Evolutionary conservation across 2,113 vertebrate species (phyloP), one percentile per base, ranked within the genome.

Genomic region (Pluvianellus socialis): DNA sequence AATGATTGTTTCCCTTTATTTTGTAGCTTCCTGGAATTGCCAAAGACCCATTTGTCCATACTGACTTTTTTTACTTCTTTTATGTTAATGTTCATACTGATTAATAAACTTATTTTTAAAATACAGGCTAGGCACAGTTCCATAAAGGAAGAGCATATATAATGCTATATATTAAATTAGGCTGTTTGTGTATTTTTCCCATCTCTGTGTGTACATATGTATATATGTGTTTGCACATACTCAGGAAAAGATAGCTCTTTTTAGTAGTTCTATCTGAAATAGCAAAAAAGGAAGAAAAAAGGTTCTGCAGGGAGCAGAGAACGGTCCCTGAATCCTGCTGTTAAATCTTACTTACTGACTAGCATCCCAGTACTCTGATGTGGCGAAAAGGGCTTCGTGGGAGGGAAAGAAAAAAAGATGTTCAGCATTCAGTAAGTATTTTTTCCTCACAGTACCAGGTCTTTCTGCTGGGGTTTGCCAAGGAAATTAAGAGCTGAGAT

Each of bases 1-100:
- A 86, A 83, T 38, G 22, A 50, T 38, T 86, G 47, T 81, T 96
- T 83, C 86, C 50, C 79, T 82, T 84, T 89, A 86, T 95, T 94
- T 81, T 68, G 26, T 38, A 61, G 53, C 63, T 97, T 93, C 76
- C 88, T 0, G 10, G 73, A 96, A 94, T 45, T 91, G 47, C 73
- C 10, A 93, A 89, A 33, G 68, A n/a, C 14, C 32, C 44, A 74
- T 77, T 88, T 83, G 47, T 83, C 72, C 45, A 30, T 19, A 62
- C 17, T 44, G 72, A 24, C 7, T 73, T 85, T 56, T 56, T 90
- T 4, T 2, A 56, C 4, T 16, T 84, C 50, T 86, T 28, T n/a
- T 5, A 56, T 86, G 66, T 72, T 49, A 75, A 20, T 79, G 33
- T 81, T 84, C 33, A 26, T 47, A 20, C 11, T 49, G 76, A 82